These are phyloP conservation scores for Aurelia sp. DNA, from an alignment of 30 jellyfish, hydroid and myxozoan genomes.

Conservation along the genomic window DNA sequence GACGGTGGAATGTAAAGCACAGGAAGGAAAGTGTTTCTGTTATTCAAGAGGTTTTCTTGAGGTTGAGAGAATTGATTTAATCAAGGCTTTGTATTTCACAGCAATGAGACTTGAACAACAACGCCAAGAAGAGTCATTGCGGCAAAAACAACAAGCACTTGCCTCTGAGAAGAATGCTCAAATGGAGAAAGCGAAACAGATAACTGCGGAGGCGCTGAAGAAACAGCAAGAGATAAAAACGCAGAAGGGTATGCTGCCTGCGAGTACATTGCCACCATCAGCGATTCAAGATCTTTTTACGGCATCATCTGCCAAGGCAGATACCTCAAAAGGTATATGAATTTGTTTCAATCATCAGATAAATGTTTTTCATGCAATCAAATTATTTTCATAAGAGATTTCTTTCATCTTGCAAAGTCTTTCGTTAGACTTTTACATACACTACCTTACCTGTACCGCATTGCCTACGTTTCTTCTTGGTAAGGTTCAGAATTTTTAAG, in stretches of 20 bases:
- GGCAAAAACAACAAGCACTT: conserved; percentile 67
- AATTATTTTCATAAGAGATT: no score
- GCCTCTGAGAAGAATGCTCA: conserved; percentile 69
- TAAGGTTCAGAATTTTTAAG: no score
- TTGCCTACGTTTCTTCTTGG: no score
- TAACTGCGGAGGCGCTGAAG: conserved; percentile 72
- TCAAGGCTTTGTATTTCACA: neutral
- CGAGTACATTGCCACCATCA: conserved; percentile 10
- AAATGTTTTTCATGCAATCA: no score
- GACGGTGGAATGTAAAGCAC: no score
- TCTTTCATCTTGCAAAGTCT: no score
- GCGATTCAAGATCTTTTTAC: conserved; percentile 24
- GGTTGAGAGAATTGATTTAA: neutral
- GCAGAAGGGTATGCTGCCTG: neutral
- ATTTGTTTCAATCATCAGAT: no score
- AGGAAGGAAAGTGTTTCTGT: no score
- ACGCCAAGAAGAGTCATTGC: conserved; percentile 78
- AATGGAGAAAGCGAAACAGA: conserved; percentile 71
- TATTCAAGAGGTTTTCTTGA: no score
- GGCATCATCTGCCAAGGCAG: conserved; percentile 15
- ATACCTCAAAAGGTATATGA: neutral
- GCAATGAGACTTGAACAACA: conserved; percentile 83
- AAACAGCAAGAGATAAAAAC: conserved; percentile 63
- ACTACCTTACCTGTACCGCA: no score
- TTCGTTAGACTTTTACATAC: no score